Base-by-base conservation (phyloP, 2,797 vertebrate species). In the Lagorchestes hirsutus region DNA sequence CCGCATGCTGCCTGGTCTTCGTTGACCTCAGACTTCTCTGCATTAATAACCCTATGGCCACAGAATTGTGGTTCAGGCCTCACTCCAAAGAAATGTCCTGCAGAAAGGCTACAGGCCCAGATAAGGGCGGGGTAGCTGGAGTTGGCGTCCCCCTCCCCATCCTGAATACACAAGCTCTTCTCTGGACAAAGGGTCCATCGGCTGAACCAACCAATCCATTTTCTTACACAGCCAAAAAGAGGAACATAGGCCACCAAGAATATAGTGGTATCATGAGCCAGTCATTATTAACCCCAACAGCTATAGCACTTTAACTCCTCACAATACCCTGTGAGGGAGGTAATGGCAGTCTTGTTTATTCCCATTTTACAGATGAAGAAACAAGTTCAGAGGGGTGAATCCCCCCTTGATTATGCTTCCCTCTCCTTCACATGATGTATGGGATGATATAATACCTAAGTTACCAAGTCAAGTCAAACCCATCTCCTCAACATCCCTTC, bases 1-100 rank as follows among this genome's bases (percentile, higher is more conserved):
- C 98, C 98, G 93, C 99, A 99, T 40, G 98, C 98, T 0, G 99
- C 99, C 95, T 99, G 99, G 92, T 99, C 99, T 97, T 99, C 99
- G 0, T 99, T 99, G 96, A 98, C 99, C 93, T 98, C 97, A 0
- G 99, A 99, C 96, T 99, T 99, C 94, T 99, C 98, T 0, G 98
- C 98, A 4, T 99, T 99, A 97, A 99, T 98, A 95, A 98, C 98
- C 97, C 99, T 99, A 95, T 58, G 91, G 93, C 59, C 92, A 40
- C 55, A 91, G 94, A 93, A 93, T 90, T 31, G 40, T 67, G 74
- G 40, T 87, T 27, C 74, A 87, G 16, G 5, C 74, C 22, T 24
- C 40, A 12, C 40, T 87, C 74, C 24, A 50, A 87, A 87, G 22
- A 50, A 87, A 27, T 87, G 24, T 50, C 22, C 40, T 22, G 12